Evolutionary conservation across 2,888 invertebrate species (phyloP), one percentile per base, ranked within the genome.

Genomic region (Morpho helenor): DNA sequence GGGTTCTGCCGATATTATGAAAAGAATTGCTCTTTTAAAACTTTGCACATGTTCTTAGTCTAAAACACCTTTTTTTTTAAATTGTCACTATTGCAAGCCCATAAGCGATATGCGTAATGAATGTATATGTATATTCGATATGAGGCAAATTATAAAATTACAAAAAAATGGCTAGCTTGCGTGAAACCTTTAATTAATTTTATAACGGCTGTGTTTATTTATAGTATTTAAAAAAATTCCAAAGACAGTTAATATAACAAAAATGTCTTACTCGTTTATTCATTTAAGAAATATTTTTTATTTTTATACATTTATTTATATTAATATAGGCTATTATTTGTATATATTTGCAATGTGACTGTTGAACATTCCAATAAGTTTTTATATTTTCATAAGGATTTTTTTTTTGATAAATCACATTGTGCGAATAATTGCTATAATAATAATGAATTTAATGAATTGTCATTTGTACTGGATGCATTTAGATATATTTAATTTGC

Each of bases 401-500:
- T 31, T 2, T 23, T 31, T 3, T 16, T 16, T 16, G 16, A 16
- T 16, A 1, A 16, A 16, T 16, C 2, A 16, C 16, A 16, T 3
- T 31, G 2, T 31, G 3, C 31, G 4, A 31, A 31, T 31, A 31
- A 31, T 31, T 5, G 31, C 31, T 31, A 31, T 31, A 31, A 3
- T 31, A 3, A 31, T 31, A 31, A 31, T 3, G 31, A 5, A 5
- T 31, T 31, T 31, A 31, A 31, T 41, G 51, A 39, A 9, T 64
- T 22, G 49, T 44, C 31, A 31, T 31, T 31, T 31, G 31, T 31
- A 31, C 31, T 31, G 4, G 31, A 31, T 31, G 31, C 31, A 31
- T 31, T 31, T 31, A 31, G 31, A 31, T 31, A 31, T 31, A 31
- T 31, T 61, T 66, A 59, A 47, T 62, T 65, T 67, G 67, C 63